A percentile compares a stretch with the other conserved stretches of the same genome.
These are phyloP conservation scores for Mormyrus hasselquistii DNA, from an alignment of 2,797 vertebrate genomes.

Conservation along the genomic window DNA sequence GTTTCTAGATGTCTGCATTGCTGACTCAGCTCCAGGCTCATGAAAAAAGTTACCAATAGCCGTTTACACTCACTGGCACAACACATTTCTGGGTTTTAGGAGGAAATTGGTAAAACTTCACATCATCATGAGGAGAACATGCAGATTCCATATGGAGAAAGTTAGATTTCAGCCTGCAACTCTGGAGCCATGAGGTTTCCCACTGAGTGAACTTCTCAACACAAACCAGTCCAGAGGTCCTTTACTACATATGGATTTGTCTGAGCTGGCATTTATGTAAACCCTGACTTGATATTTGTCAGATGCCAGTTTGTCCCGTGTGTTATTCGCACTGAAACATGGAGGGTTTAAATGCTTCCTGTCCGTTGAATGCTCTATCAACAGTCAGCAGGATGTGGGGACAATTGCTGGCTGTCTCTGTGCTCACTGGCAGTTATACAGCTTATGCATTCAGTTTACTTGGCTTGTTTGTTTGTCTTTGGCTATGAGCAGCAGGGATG, in stretches of 20 bases:
- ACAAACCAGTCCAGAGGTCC: background rate
- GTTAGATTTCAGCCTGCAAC: background rate
- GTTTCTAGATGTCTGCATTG: background rate
- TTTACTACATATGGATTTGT: background rate
- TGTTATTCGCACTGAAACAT: background rate
- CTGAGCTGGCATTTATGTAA: background rate
- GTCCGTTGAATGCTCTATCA: constrained; percentile 33
- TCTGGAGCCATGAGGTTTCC: background rate
- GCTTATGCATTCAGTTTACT: constrained; percentile 51
- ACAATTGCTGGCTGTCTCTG: constrained; percentile 58
- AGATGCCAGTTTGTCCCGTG: constrained; percentile 3
- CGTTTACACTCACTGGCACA: background rate
- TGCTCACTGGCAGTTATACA: constrained; percentile 48
- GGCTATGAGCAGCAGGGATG: background rate
- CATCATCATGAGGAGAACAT: background rate
- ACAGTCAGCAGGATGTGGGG: constrained; percentile 34
- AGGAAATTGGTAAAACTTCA: background rate
- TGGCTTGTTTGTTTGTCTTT: constrained; percentile 13
- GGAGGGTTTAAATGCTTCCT: constrained; percentile 7
- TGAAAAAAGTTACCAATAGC: background rate
- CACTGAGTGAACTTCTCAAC: background rate
- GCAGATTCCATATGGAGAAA: background rate
- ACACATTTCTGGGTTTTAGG: background rate
- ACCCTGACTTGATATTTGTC: background rate
- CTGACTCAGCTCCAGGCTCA: background rate